Conservation (phyloP, 2,888 invertebrate species). For the Clepsis dumicolana region DNA sequence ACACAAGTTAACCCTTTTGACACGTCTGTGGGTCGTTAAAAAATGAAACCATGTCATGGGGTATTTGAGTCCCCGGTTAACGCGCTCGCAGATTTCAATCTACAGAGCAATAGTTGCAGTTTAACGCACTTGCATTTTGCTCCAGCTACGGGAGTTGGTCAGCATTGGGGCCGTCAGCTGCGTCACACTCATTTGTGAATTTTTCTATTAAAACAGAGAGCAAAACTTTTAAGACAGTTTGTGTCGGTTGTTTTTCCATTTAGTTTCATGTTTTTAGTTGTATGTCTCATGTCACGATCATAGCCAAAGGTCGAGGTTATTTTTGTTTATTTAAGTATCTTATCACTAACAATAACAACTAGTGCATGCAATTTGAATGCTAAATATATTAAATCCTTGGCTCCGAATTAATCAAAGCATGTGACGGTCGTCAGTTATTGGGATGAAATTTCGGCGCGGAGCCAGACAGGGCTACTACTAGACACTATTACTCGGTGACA, state of each 20-base stretch:
- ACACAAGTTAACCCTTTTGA: slow-evolving; percentile 26
- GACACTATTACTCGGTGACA: slow-evolving; percentile 27
- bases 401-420: slow-evolving; percentile 29
- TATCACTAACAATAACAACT: slow-evolving; percentile 14
- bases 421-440: slow-evolving; percentile 53
- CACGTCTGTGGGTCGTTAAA: slow-evolving; percentile 25
- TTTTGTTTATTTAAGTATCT: slow-evolving; percentile 12
- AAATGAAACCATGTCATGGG: slow-evolving; percentile 35
- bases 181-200: not conserved
- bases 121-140: not conserved
- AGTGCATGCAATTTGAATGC: slow-evolving; percentile 20
- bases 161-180: not conserved
- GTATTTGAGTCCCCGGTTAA: slow-evolving; percentile 25
- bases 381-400: slow-evolving; percentile 20
- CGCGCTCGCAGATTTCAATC: slow-evolving; percentile 18
- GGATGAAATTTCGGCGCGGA: slow-evolving; percentile 57
- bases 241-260: not conserved
- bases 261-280: slow-evolving; percentile 4
- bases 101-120: slow-evolving; percentile 15
- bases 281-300: not conserved
- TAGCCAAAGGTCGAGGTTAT: slow-evolving; percentile 25
- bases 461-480: slow-evolving; percentile 58
- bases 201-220: not conserved
- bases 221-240: not conserved
- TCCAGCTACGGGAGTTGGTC: not conserved